phyloP scores from a whole-genome alignment of 2,797 vertebrate species.

The Phrynocephalus vlangalii region DNA sequence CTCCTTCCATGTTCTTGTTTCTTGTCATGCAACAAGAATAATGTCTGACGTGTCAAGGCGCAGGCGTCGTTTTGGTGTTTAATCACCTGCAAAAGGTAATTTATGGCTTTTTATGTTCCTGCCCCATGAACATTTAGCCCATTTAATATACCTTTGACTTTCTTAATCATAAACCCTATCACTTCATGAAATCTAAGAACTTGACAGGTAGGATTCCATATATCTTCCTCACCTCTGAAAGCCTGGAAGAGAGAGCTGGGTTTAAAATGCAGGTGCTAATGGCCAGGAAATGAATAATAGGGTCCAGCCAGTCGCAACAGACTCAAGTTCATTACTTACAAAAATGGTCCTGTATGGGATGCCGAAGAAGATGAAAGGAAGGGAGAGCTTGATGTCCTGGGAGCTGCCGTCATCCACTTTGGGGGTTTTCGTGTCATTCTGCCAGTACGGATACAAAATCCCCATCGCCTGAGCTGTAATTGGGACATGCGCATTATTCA shows the following conservation, averaged over 20 bases:
- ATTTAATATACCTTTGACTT: constrained; percentile 80
- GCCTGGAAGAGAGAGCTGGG: constrained; percentile 6
- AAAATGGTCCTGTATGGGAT: constrained; percentile 89
- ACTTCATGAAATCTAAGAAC: constrained; percentile 78
- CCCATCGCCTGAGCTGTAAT: constrained; percentile 83
- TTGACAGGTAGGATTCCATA: constrained; percentile 68
- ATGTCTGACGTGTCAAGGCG: constrained; percentile 65
- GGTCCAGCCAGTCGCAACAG: not conserved
- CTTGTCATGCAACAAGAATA: constrained; percentile 68
- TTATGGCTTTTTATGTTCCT: constrained; percentile 74
- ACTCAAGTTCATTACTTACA: constrained; percentile 80
- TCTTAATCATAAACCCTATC: constrained; percentile 80
- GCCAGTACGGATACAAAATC: constrained; percentile 93
- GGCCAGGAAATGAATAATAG: constrained; percentile 41
- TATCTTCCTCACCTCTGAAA: constrained; percentile 60
- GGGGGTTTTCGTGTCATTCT: constrained; percentile 91
- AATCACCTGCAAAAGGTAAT: constrained; percentile 76
- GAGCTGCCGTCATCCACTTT: constrained; percentile 99
- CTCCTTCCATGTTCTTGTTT: constrained; percentile 61
- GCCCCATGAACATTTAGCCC: constrained; percentile 74
- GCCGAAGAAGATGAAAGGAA: constrained; percentile 91
- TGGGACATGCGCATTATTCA: constrained; percentile 38
- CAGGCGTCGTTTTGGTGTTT: constrained; percentile 68
- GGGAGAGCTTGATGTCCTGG: constrained; percentile 86
- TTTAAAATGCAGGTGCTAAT: constrained; percentile 66